Conservation (phyloP, 2,888 invertebrate species). For the Drosophila diplacantha region DNA sequence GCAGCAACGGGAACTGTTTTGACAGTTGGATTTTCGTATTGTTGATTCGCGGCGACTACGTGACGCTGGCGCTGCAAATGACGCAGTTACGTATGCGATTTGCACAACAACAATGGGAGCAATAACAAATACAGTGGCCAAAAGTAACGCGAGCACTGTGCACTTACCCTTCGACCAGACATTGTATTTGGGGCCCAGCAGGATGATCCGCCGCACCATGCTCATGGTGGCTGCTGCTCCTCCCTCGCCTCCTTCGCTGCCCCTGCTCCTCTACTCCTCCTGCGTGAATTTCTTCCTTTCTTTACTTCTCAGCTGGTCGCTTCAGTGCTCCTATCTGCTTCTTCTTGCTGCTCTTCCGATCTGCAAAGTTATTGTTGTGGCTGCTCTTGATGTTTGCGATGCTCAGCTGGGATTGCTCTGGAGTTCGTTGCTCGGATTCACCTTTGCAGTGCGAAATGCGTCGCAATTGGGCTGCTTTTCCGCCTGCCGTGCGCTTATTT, state of each 20-base stretch:
- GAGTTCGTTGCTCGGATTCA: constrained; percentile 23
- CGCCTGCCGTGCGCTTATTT: constrained; percentile 49
- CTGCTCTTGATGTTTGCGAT: background rate
- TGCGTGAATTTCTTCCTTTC: constrained; percentile 9
- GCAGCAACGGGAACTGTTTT: constrained; percentile 17
- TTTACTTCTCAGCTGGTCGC: constrained; percentile 29
- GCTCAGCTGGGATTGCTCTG: constrained; percentile 13
- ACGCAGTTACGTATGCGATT: constrained; percentile 70
- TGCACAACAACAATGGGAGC: constrained; percentile 44
- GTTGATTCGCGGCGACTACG: constrained; percentile 19
- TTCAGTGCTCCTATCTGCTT: constrained; percentile 11
- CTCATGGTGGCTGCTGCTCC: constrained; percentile 65
- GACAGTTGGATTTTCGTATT: constrained; percentile 11
- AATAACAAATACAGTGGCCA: background rate
- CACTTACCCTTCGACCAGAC: constrained; percentile 73
- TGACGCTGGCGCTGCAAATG: constrained; percentile 46
- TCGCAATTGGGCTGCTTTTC: constrained; percentile 60
- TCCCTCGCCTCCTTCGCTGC: constrained; percentile 16
- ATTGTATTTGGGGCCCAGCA: constrained; percentile 72
- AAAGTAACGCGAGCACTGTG: background rate
- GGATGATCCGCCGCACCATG: constrained; percentile 72
- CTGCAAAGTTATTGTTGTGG: constrained; percentile 20
- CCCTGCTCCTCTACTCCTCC: constrained; percentile 20
- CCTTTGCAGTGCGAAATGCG: constrained; percentile 31
- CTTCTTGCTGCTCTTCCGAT: constrained; percentile 35